These are phyloP conservation scores for Diaphora mendica DNA, from an alignment of 2,888 invertebrate genomes.

Conservation along the genomic window DNA sequence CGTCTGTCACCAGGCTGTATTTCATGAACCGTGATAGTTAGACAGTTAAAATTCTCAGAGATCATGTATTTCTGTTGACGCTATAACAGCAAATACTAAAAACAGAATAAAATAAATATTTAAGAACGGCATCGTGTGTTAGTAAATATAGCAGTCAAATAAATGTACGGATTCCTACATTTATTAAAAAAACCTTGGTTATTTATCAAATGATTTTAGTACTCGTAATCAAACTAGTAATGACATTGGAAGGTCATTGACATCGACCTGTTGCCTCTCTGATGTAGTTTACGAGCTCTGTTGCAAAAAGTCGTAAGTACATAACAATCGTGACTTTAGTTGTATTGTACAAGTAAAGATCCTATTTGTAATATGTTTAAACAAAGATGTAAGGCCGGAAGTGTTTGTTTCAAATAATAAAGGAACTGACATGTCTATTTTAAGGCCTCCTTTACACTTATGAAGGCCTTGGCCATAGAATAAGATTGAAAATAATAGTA, in stretches of 20 bases:
- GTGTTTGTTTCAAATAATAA: slow-evolving; percentile 19
- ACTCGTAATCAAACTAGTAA: slow-evolving; percentile 3
- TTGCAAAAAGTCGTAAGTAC: slow-evolving; percentile 20
- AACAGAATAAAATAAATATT: too few species aligned
- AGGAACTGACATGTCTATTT: slow-evolving; percentile 23
- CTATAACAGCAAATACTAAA: too few species aligned
- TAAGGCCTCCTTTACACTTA: not conserved
- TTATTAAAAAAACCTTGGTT: not conserved
- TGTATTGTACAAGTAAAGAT: slow-evolving; percentile 28
- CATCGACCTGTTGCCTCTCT: slow-evolving; percentile 24
- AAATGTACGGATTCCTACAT: not conserved
- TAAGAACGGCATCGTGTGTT: too few species aligned
- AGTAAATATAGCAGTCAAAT: not conserved
- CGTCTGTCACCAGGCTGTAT: too few species aligned
- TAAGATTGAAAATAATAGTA: not conserved
- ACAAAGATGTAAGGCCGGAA: slow-evolving; percentile 22
- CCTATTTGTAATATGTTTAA: slow-evolving; percentile 27
- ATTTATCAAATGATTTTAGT: not conserved
- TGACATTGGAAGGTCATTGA: slow-evolving; percentile 39
- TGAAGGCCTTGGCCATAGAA: not conserved
- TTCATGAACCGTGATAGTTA: too few species aligned
- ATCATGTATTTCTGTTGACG: too few species aligned
- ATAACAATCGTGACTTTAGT: slow-evolving; percentile 21
- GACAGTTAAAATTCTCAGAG: too few species aligned
- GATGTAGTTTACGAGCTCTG: slow-evolving; percentile 23